Percentiles rank a stretch among this genome's conserved stretches.
These are phyloP conservation scores for Eulithis prunata DNA, from an alignment of 2,888 invertebrate genomes.

Conservation along the genomic window DNA sequence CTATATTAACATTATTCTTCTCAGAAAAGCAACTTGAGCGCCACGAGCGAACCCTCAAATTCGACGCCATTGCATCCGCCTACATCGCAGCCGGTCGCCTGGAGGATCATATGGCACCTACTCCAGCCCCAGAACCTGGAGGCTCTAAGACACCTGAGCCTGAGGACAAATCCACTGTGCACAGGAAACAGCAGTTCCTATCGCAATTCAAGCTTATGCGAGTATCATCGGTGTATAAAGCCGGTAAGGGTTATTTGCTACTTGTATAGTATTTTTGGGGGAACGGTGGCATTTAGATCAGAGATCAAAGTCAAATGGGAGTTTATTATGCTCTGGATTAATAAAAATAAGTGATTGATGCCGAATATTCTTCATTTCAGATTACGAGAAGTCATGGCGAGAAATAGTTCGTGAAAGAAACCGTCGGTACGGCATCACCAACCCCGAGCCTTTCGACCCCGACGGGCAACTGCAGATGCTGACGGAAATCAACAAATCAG, in stretches of 20 bases:
- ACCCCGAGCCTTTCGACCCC: slow-evolving; percentile 54
- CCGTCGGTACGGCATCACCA: slow-evolving; percentile 77
- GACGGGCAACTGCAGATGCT: slow-evolving; percentile 70
- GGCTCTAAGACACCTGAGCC: slow-evolving; percentile 8
- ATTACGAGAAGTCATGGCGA: slow-evolving; percentile 86
- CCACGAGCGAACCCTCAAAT: slow-evolving; percentile 82
- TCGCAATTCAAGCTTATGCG: slow-evolving; percentile 83
- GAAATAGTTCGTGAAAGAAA: slow-evolving; percentile 86
- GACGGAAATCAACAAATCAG: slow-evolving; percentile 74
- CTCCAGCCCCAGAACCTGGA: slow-evolving; percentile 1
- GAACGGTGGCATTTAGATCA: no score
- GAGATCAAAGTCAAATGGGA: no score
- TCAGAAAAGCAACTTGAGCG: slow-evolving; percentile 84
- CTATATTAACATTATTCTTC: background rate
- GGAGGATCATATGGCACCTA: slow-evolving; percentile 54
- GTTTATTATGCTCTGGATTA: no score
- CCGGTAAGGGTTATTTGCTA: slow-evolving; percentile 75
- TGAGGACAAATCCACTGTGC: slow-evolving; percentile 48
- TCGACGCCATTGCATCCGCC: slow-evolving; percentile 81
- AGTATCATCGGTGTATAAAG: slow-evolving; percentile 81
- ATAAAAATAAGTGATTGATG: background rate
- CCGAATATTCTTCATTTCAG: slow-evolving; percentile 64
- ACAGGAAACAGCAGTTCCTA: slow-evolving; percentile 85
- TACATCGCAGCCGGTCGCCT: slow-evolving; percentile 69
- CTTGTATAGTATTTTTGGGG: background rate